Evolutionary conservation across 2,888 invertebrate genomes (phyloP), one percentile per base, ranked within the genome.

Genomic region (Tuberolachnus salignus): DNA sequence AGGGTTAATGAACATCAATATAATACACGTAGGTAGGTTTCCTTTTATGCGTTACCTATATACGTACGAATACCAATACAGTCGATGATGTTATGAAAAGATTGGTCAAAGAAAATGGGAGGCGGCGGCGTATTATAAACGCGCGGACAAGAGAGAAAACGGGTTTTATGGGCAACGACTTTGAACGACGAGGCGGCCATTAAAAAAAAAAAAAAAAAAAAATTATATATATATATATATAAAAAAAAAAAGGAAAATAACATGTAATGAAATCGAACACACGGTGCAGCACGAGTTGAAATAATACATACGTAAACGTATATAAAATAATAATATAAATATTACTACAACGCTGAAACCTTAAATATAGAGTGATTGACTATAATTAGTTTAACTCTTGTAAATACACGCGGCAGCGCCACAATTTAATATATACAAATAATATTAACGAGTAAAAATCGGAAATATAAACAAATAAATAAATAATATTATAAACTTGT

Each of bases 21-120:
- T 61, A n/a, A 42, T 53, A 53, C 34, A 34, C n/a, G 3, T 61
- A 46, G 10, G 13, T 10, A 46, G 46, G 13, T 46, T n/a, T 10
- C n/a, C 42, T 6, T 64, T 34, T 34, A 64, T 8, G 10, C 11
- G 44, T 46, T 34, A 34, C 34, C 13, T 46, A n/a, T 44, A 26
- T 16, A 21, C 16, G n/a, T n/a, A 70, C 42, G 42, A 23, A 70
- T 57, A 70, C 13, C 14, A n/a, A 70, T 70, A 23, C 51, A 26
- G 34, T n/a, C 14, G n/a, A 57, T 13, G 57, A 26, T 59, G 26
- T 72, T 74, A 73, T 74, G 44, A 64, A 34, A 34, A 53, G 64
- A 74, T 74, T 74, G 73, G 73, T 74, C 53, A 64, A 64, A 64
- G 64, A 74, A 74, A 74, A 74, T 74, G 73, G 64, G 73, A 21